Evolutionary conservation across 2,113 vertebrate species (phyloP).

Genomic region (Scartelaos histophorus): DNA sequence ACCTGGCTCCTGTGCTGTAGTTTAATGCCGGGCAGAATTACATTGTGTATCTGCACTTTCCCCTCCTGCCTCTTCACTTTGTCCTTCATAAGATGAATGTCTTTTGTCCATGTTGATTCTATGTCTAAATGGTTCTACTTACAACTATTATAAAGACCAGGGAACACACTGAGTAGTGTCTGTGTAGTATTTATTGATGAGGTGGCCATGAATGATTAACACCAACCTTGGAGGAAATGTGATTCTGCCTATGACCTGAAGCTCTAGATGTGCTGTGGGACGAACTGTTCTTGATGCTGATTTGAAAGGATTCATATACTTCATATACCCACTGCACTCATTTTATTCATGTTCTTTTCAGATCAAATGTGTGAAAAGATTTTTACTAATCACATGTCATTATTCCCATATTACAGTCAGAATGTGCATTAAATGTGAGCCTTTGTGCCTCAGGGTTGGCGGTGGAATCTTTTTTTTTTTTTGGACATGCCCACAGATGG

Average conservation of each 20-base stretch:
- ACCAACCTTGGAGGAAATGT: constrained; percentile 4
- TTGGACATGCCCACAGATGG: constrained; percentile 4
- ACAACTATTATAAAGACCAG: neutral
- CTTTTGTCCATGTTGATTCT: neutral
- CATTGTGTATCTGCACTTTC: too few species aligned
- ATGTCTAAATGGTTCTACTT: neutral
- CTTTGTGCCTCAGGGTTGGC: neutral
- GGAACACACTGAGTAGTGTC: neutral
- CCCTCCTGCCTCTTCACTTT: neutral
- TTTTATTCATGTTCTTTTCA: neutral
- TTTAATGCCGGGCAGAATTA: too few species aligned
- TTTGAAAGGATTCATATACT: neutral
- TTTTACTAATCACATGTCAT: neutral
- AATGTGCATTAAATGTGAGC: neutral
- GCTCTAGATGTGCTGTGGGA: neutral
- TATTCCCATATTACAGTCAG: neutral
- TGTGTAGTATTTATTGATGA: constrained; percentile 10
- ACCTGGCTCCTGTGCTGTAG: too few species aligned
- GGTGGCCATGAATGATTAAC: constrained; percentile 10
- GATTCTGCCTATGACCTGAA: neutral
- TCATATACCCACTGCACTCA: neutral
- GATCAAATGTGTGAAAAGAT: neutral
- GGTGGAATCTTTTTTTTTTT: neutral
- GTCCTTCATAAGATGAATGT: neutral
- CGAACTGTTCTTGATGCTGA: neutral